Evolutionary conservation across 2,113 vertebrate species (phyloP).

Genomic region (Delphinapterus leucas): DNA sequence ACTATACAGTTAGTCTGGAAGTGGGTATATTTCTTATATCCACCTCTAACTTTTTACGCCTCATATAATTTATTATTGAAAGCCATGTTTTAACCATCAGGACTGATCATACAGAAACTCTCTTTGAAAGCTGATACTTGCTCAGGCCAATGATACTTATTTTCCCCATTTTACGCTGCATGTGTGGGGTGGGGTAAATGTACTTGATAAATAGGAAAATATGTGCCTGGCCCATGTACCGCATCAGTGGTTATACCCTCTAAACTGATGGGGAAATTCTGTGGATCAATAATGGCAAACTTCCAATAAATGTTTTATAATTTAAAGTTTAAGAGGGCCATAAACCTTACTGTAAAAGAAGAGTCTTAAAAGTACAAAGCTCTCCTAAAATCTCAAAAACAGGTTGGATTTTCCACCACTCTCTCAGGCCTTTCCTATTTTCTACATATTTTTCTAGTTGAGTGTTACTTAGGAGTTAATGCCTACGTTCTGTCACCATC

Average conservation of each 20-base stretch:
- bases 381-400: not conserved
- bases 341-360: not conserved
- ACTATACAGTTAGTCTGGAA: not conserved
- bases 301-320: not conserved
- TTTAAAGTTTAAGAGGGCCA: not conserved
- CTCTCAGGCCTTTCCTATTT: not conserved
- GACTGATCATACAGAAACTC: not conserved
- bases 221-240: not conserved
- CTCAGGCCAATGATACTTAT: not conserved
- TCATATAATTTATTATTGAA: fast-evolving
- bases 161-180: not conserved
- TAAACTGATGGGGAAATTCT: not conserved
- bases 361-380: not conserved
- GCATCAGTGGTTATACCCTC: fast-evolving
- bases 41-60: not conserved
- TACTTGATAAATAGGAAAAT: not conserved
- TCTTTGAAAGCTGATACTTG: not conserved
- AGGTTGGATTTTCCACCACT: not conserved
- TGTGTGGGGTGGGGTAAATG: fast-evolving
- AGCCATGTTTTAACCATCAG: not conserved
- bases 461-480: not conserved
- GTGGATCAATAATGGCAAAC: not conserved
- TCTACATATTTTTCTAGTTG: not conserved
- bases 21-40: fast-evolving
- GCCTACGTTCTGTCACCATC: not conserved